Base-by-base conservation (phyloP, 2,113 vertebrate genomes). In the Columbina picui region DNA sequence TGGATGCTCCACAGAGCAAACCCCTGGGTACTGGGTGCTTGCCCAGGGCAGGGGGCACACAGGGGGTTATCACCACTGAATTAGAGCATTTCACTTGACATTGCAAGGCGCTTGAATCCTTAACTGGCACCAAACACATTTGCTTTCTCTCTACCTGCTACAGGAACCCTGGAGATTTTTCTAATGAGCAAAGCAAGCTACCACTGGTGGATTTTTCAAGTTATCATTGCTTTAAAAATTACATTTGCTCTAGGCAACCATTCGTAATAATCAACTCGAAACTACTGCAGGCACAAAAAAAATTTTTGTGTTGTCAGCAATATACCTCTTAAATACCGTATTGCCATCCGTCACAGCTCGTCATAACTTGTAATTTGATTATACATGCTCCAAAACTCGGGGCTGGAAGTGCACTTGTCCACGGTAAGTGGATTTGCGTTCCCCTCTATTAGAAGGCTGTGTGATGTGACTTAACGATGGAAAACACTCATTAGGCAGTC, bases 141-240 rank as follows among this genome's bases (percentile, higher is more conserved):
- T 30, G 10, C 38, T 77, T 49, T 63, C 60, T 38, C 64, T 61
- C 68, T 30, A 32, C 49, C 32, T 59, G 50, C 38, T 64, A 6
- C 1, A 3, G 68, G 17, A 87, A 56, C 82, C 71, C 77, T 43
- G 82, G 87, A 64, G 87, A 45, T 65, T 53, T 75, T 69, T 47
- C 50, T 84, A 83, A 87, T 0, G 10, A 90, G 91, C 65, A 49
- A 38, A 65, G 69, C 52, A 26, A 76, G 43, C 69, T 47, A 7
- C 53, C 2, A 7, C 57, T 10, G 38, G 41, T 82, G 80, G 76
- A 19, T 43, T 86, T 78, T 64, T 57, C 71, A 55, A 38, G 14
- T 89, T 69, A 76, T 91, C 8, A 2, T 32, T 50, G 81, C 76
- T 93, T 89, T 83, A 64, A 61, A 94, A 86, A 64, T 83, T 79